Evolutionary conservation across 35 echinoderm and acorn worm species (phyloP), one percentile per base, ranked within the genome.

Genomic region (Stichopus chloronotus): DNA sequence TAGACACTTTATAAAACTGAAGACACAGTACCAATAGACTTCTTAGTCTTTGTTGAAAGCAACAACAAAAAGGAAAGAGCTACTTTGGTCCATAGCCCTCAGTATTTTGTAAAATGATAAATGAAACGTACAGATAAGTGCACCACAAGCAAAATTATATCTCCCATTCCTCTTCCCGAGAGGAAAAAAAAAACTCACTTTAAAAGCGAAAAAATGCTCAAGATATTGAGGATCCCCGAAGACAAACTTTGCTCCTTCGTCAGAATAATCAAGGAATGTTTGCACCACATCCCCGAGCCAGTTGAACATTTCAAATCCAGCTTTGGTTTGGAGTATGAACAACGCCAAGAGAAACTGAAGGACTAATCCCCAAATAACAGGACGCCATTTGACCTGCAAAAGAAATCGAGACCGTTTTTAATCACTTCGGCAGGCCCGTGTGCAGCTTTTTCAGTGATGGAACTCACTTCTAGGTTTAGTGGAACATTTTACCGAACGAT

Each of bases 241-340:
- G 7, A 93, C 81, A 59, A 93, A 93, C 88, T 93, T 74, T 16
- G 92, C 82, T 54, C 92, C 92, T 72, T 86, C 83, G 56, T 93
- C 92, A 22, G 92, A 76, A 24, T 88, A 93, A 19, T 87, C 82
- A 14, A 93, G 92, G 57, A 93, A 93, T 12, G 78, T 79, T 57
- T 82, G 63, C 17, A 88, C 84, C 5, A 87, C 72, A 69, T 93
- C 92, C 2, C 92, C 92, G 4, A 93, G 19, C 92, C 92, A 93
- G 11, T 93, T 84, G 53, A 93, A 93, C 16, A 93, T 77, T 23
- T 76, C 25, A 54, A 74, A 93, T 21, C 92, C 92, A 14, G 77
- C 56, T 56, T 88, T 30, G 4, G 92, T 93, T 11, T 82, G 92
- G 11, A 93, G 92, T 30, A 93, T 86, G 56, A 93, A 93, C 5